Conservation (phyloP, 2,888 invertebrate species). For the Caradrina clavipalpis region DNA sequence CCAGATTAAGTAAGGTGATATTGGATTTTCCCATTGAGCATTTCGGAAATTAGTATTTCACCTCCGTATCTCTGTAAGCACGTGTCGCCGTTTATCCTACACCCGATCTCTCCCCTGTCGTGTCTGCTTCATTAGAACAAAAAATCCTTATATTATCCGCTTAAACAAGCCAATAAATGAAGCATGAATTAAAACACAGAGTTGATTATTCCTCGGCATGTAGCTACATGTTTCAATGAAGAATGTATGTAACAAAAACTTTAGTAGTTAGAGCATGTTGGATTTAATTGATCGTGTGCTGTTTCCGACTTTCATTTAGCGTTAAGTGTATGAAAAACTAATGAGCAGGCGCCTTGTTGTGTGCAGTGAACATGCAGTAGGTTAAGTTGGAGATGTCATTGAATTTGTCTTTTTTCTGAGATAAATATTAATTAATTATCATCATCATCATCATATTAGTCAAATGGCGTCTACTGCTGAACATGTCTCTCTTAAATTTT, state of each 20-base stretch:
- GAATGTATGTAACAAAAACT: constrained; percentile 40
- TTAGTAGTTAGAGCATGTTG: constrained; percentile 27
- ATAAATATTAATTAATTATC: too few species aligned
- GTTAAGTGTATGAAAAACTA: constrained; percentile 68
- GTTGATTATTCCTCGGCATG: constrained; percentile 17
- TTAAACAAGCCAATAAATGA: not conserved
- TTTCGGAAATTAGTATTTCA: too few species aligned
- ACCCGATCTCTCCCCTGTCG: too few species aligned
- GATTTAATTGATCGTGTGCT: constrained; percentile 58
- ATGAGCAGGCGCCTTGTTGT: constrained; percentile 35
- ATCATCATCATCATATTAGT: too few species aligned
- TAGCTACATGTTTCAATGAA: constrained; percentile 3
- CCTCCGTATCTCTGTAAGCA: too few species aligned
- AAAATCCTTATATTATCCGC: constrained; percentile 11
- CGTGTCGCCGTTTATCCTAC: too few species aligned
- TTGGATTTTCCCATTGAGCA: too few species aligned
- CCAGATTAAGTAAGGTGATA: too few species aligned
- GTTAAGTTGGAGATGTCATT: not conserved
- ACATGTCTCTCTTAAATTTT: too few species aligned
- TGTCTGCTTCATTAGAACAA: not conserved
- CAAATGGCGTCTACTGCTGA: too few species aligned
- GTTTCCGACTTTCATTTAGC: constrained; percentile 82
- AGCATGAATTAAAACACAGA: constrained; percentile 17
- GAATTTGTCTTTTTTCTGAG: not conserved
- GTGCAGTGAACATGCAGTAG: constrained; percentile 16